A percentile compares a stretch with the other conserved stretches of the same genome.
These are phyloP conservation scores for Meloidogyne hapla DNA, from an alignment of 1,140 invertebrate species.

Conservation along the genomic window DNA sequence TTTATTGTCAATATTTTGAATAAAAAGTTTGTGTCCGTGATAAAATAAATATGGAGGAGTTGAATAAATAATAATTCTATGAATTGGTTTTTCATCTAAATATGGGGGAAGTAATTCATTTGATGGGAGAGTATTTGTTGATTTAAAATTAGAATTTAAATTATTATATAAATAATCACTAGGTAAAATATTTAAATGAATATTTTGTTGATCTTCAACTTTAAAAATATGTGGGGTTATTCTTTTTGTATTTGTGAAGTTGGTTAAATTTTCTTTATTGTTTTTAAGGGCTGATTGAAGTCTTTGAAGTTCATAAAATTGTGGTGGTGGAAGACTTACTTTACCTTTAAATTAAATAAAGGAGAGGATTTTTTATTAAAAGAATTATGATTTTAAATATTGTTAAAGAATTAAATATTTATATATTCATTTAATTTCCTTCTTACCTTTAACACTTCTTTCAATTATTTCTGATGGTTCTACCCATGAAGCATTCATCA, in stretches of 20 bases:
- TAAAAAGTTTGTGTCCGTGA: conserved; percentile 10
- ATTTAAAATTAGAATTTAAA: conserved; percentile 20
- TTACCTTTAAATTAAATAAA: conserved; percentile 15
- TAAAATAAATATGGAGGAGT: conserved; percentile 3
- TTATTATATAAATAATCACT: conserved; percentile 37
- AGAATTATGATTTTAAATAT: too few relatives aligned
- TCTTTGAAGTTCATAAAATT: conserved; percentile 38
- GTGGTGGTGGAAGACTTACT: conserved; percentile 38
- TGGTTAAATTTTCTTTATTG: background rate
- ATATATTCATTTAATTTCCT: background rate
- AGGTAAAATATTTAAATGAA: conserved; percentile 26
- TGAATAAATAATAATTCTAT: conserved; percentile 32
- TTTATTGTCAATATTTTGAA: conserved; percentile 8
- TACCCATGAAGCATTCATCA: conserved; percentile 34
- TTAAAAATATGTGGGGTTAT: conserved; percentile 33
- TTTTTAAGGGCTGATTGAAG: background rate
- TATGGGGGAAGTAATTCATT: conserved; percentile 20
- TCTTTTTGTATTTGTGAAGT: conserved; percentile 1
- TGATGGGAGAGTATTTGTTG: background rate
- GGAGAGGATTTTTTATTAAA: too few relatives aligned
- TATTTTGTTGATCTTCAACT: conserved; percentile 13
- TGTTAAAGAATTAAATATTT: conserved; percentile 6
- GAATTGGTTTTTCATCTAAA: conserved; percentile 26
- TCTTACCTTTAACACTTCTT: conserved; percentile 19
- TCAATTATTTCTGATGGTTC: conserved; percentile 38